Conservation (phyloP, 2,888 invertebrate genomes). For the Phlogophora meticulosa region DNA sequence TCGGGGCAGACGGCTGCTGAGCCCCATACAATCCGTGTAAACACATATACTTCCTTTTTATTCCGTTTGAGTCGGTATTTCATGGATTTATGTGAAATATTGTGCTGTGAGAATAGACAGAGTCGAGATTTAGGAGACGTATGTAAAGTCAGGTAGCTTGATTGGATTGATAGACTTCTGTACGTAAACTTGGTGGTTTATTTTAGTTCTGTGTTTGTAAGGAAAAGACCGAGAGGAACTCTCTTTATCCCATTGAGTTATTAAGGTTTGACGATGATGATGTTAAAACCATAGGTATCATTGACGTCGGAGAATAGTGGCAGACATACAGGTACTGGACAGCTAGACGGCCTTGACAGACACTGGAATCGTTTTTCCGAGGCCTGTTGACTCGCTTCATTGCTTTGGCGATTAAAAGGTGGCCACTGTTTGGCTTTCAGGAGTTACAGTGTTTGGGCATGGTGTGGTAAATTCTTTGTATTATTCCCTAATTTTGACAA, state of each 20-base stretch:
- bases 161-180: conserved; percentile 5
- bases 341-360: too few relatives aligned
- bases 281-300: too few relatives aligned
- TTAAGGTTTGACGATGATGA: background rate
- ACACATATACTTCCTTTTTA: conserved; percentile 52
- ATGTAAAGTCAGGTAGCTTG: conserved; percentile 4
- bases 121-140: background rate
- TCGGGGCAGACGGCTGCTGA: conserved; percentile 45
- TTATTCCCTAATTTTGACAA: too few relatives aligned
- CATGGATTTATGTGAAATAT: conserved; percentile 43
- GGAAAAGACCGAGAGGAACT: background rate
- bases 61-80: conserved; percentile 27
- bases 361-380: too few relatives aligned
- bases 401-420: too few relatives aligned
- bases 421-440: too few relatives aligned
- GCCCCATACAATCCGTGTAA: conserved; percentile 47
- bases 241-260: background rate
- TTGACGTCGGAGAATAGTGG: too few relatives aligned
- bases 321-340: too few relatives aligned
- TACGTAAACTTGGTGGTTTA: background rate
- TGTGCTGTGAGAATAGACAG: conserved; percentile 1
- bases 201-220: background rate
- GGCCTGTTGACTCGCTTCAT: too few relatives aligned
- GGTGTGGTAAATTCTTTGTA: too few relatives aligned
- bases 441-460: too few relatives aligned